Base-by-base conservation (phyloP, 2,888 invertebrate species). In the Lamproptera curius region DNA sequence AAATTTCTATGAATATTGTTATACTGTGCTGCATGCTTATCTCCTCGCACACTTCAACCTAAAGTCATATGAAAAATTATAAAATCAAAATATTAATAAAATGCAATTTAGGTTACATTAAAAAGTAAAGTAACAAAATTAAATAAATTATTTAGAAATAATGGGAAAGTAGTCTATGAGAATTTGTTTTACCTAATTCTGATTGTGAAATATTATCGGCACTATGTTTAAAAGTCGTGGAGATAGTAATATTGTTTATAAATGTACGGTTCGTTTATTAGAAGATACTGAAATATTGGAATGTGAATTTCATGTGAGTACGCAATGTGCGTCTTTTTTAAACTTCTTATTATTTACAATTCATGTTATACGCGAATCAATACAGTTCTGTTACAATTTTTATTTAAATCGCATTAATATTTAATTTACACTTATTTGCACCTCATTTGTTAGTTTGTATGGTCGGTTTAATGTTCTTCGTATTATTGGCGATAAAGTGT, bases 231-330 rank as follows among this genome's bases (percentile, higher is more conserved):
- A 84, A 73, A 90, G 90, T 73, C 93, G 93, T 86, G 93, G 92
- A 84, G 94, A 94, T 89, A 90, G 92, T 85, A 94, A 94, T 89
- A 90, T 93, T 85, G 92, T 92, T 83, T 93, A 93, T 88, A 95
- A 94, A 90, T 95, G 95, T 80, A 96, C 96, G 64, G 94, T 97
- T 65, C 91, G 96, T 69, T 90, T 97, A 58, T 89, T 97, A 69
- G 96, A 96, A 85, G 96, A 97, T 88, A 93, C 94, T 60, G 96
- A 97, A 89, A 93, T 96, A 70, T 89, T 97, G 72, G 95, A 97
- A 89, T 96, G 95, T 80, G 96, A 96, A 91, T 96, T 96, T 90
- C 96, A 95, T 63, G 87, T 88, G 57, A 78, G 87, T 83, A 20
- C 13, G n/a, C 5, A 1, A 9, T 8, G n/a, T n/a, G n/a, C n/a